phyloP scores from a whole-genome alignment of 92 coral and sea anemone species.

The Siderastrea siderea region DNA sequence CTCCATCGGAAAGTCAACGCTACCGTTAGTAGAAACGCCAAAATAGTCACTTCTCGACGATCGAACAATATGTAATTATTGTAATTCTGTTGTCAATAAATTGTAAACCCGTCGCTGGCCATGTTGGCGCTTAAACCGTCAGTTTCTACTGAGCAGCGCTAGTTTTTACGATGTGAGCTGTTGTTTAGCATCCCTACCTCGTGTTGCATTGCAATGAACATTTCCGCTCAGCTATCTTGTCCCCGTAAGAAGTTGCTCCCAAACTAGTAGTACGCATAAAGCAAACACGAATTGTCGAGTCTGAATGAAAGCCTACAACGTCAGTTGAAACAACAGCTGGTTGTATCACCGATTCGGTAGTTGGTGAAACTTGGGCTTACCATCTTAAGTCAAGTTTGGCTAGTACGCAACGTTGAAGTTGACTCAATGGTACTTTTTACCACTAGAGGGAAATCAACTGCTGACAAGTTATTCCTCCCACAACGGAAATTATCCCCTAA shows the following conservation, averaged over 20 bases:
- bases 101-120: neutral
- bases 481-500: conserved; percentile 67
- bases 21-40: neutral
- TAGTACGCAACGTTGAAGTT: neutral
- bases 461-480: conserved; percentile 74
- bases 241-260: neutral
- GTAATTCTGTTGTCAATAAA: conserved; percentile 26
- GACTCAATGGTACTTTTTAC: conserved; percentile 12
- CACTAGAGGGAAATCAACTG: conserved; percentile 44
- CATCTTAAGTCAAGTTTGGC: neutral
- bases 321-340: neutral
- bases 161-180: neutral
- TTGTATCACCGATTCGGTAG: neutral
- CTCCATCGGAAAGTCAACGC: neutral
- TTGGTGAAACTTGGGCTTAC: neutral
- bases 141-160: neutral
- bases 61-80: conserved; percentile 3
- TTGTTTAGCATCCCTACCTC: conserved; percentile 19
- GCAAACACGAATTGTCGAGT: conserved; percentile 21
- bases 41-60: neutral
- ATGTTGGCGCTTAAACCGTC: neutral
- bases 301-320: neutral
- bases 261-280: conserved; percentile 16
- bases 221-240: neutral
- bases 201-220: neutral